Base-by-base conservation (phyloP, 2,113 vertebrate species). In the Prolemur simus region DNA sequence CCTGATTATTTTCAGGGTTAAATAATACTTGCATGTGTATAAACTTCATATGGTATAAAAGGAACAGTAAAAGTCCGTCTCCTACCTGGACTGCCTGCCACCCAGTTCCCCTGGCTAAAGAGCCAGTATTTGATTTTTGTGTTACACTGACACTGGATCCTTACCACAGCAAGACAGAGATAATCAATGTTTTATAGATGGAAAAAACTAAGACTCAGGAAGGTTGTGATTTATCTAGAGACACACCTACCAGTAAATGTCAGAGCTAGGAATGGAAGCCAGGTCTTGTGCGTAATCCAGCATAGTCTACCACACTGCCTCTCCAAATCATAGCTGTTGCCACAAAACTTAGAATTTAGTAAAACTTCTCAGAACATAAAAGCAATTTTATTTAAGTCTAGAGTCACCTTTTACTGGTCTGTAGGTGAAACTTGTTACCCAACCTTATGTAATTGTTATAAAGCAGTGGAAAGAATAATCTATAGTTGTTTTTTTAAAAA, bases 321-420 rank as follows among this genome's bases (percentile, higher is more conserved):
- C 52, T 95, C 20, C 6, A 76, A 85, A 81, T 76, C 37, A 54
- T 87, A 86, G 58, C 45, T 83, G 3, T 92, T 91, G 21, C 15
- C 93, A 71, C 87, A 71, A 95, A 88, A 88, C 56, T 96, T 83
- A 85, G 54, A 96, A 54, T 85, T 93, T 91, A 76, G 15, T 89
- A 86, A 87, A 92, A 69, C 27, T 81, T 77, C 78, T 58, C 42
- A 88, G 12, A 15, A 89, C 32, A 77, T 42, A 39, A 89, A 78
- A 63, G 64, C 8, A 78, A 73, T 96, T 94, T 87, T 81, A 89
- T 69, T 60, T 81, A 92, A 90, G 81, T 68, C 60, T 93, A 71
- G 17, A 86, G 34, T 87, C 71, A 56, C n/a, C 27, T 92, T 95
- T 84, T 90, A 47, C 49, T 93, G 49, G 69, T 83, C 87, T 95